Evolutionary conservation across 2,797 vertebrate species (phyloP).

Genomic region (Sebastes alutus): DNA sequence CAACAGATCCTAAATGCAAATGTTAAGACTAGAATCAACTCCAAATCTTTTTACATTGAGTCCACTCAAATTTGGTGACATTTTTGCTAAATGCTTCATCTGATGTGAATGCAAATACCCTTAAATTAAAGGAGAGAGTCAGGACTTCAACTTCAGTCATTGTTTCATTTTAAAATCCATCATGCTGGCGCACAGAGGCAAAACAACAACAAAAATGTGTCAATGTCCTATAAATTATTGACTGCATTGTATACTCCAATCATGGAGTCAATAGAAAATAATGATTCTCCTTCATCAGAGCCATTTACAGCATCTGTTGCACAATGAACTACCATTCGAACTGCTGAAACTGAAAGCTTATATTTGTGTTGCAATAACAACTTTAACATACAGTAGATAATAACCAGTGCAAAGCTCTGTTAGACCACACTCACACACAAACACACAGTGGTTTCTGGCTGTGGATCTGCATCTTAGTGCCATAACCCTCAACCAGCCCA

Average conservation of each 20-base stretch:
- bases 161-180: conserved; percentile 8
- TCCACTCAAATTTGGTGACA: neutral
- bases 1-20: conserved; percentile 1
- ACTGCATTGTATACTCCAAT: neutral
- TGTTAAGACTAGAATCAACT: neutral
- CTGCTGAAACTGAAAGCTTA: neutral
- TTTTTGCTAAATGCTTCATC: neutral
- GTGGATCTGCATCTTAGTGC: conserved; percentile 27
- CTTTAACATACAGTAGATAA: neutral
- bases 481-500: conserved; percentile 22
- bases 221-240: neutral
- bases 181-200: neutral
- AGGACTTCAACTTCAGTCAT: neutral
- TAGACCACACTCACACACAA: conserved; percentile 3
- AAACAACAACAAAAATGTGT: neutral
- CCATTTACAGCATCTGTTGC: neutral
- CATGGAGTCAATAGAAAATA: conserved; percentile 35
- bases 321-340: neutral
- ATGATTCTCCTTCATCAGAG: conserved; percentile 38
- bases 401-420: conserved; percentile 7
- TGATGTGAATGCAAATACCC: neutral
- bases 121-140: neutral
- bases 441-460: conserved; percentile 18
- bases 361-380: neutral
- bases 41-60: neutral